Evolutionary conservation across 1,140 invertebrate genomes (phyloP).

Genomic region (Sinonovacula constricta): DNA sequence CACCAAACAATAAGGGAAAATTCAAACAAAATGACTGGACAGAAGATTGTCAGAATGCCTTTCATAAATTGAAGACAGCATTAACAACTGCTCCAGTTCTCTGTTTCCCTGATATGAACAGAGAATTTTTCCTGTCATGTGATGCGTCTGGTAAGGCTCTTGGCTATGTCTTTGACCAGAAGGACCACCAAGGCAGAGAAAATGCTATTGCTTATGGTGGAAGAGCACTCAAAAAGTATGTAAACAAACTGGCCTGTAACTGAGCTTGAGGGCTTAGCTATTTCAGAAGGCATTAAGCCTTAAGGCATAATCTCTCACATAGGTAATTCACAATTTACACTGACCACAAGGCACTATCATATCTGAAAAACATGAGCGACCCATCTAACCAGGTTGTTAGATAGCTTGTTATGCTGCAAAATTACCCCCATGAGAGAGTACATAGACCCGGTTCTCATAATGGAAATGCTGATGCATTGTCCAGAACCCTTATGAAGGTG

Average conservation of each 20-base stretch:
- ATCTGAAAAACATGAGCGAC: neutral
- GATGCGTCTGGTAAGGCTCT: conserved; percentile 53
- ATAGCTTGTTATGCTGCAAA: neutral
- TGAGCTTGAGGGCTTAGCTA: conserved; percentile 26
- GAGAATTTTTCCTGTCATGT: conserved; percentile 56
- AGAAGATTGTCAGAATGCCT: conserved; percentile 49
- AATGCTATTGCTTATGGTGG: conserved; percentile 59
- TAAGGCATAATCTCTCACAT: too few relatives aligned
- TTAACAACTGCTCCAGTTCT: conserved; percentile 58
- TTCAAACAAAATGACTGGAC: conserved; percentile 60
- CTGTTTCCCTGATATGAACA: conserved; percentile 50
- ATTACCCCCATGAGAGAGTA: neutral
- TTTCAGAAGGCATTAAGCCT: conserved; percentile 45
- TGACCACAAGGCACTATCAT: neutral
- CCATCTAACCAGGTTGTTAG: neutral
- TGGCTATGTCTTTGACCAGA: conserved; percentile 55
- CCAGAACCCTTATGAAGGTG: neutral
- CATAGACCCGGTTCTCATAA: neutral
- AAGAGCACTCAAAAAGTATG: conserved; percentile 22
- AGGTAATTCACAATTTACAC: neutral
- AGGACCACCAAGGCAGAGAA: conserved; percentile 39
- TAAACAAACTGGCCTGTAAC: conserved; percentile 41
- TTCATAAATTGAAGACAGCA: conserved; percentile 53
- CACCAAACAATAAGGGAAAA: conserved; percentile 65
- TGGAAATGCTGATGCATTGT: conserved; percentile 21